phyloP scores from a whole-genome alignment of 1,140 invertebrate genomes.

The Brachystomella parvula region DNA sequence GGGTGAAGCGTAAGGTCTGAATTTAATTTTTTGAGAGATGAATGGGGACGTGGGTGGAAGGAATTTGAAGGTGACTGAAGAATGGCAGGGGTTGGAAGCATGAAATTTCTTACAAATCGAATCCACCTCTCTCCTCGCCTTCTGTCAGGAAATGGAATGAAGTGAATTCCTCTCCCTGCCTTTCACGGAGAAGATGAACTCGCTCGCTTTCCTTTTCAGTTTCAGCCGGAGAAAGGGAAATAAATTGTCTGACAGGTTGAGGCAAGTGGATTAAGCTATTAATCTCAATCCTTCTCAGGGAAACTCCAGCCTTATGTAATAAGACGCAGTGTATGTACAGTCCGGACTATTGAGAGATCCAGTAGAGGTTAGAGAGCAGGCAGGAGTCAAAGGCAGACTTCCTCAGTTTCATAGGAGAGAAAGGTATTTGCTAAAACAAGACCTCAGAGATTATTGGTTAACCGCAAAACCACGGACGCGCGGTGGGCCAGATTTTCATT shows the following conservation, averaged over 20 bases:
- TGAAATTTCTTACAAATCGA: conserved; percentile 13
- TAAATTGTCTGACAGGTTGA: conserved; percentile 21
- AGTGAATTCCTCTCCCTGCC: not conserved
- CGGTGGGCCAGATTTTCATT: too few species aligned
- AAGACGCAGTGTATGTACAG: not conserved
- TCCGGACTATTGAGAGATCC: too few species aligned
- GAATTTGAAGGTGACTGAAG: too few species aligned
- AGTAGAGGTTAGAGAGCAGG: too few species aligned
- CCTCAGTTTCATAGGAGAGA: too few species aligned
- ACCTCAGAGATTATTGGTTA: too few species aligned
- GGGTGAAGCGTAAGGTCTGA: not conserved
- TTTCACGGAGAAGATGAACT: not conserved
- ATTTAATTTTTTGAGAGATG: not conserved
- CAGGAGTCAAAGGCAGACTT: too few species aligned
- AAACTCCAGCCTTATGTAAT: conserved; percentile 2
- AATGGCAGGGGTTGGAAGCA: too few species aligned
- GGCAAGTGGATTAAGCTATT: conserved; percentile 21
- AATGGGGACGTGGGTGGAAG: too few species aligned
- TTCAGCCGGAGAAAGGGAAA: conserved; percentile 6
- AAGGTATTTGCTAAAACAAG: too few species aligned
- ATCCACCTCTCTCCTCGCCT: conserved; percentile 13
- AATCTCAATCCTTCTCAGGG: conserved; percentile 12
- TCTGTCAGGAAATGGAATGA: conserved; percentile 8
- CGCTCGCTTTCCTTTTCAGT: not conserved
- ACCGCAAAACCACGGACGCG: too few species aligned